Evolutionary conservation across 2,797 vertebrate species (phyloP), one percentile per base, ranked within the genome.

Genomic region (Garrulus glandarius): DNA sequence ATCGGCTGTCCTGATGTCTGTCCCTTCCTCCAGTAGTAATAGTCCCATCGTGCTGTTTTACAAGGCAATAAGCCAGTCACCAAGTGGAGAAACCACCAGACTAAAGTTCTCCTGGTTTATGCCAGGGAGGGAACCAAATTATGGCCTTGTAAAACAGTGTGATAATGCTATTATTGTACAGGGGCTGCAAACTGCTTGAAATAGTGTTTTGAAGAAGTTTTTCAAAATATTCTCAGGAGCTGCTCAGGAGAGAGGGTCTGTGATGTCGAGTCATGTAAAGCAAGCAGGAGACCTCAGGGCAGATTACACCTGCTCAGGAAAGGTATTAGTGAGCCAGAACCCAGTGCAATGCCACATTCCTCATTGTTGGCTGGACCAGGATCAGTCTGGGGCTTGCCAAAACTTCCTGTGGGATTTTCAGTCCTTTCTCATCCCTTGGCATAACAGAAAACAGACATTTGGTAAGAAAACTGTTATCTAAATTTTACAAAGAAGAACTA

Each of bases 11-110:
- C 68, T 34, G 53, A 77, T 96, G 92, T 43, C 41, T 79, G 63
- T 93, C 87, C 68, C 71, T 92, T 96, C 71, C 65, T 93, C 71
- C 63, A 80, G 57, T 20, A 53, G 50, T 92, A 95, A 95, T 23
- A 78, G 90, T 83, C 85, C 57, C 19, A 44, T 74, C 12, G 0
- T 87, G 84, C 96, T 97, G 96, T 96, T 97, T 96, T 97, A 97
- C 63, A 94, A 88, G 94, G 90, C 80, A 90, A 55, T 92, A 96
- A 96, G 95, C 82, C 74, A 90, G 80, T 86, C 94, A 83, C 49
- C 92, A 91, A 95, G 56, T 61, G 64, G 76, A 96, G 91, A 72
- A 70, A 88, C 53, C 52, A 78, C 52, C 67, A 95, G 72, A 82
- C 56, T 56, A 41, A 94, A 87, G 80, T 77, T 43, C 30, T 84